Evolutionary conservation across 2,888 invertebrate genomes (phyloP), one percentile per base, ranked within the genome.

Genomic region (Ditylenchus weischeri): DNA sequence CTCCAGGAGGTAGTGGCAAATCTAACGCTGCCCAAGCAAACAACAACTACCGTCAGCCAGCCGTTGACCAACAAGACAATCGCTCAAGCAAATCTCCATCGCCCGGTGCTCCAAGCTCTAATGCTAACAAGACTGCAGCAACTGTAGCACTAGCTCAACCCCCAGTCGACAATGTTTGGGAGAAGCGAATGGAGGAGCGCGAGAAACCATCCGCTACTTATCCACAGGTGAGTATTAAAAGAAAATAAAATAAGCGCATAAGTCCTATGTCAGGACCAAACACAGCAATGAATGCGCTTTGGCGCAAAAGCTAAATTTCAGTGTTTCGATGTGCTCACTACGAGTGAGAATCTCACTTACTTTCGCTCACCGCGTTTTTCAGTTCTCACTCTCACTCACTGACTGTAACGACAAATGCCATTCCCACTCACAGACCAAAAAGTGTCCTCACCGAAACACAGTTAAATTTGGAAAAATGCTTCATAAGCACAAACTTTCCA

Each of bases 131-230:
- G 29, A 6, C 6, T 18, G 18, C 63, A 47, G 60, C 62, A 38
- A 10, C 21, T 6, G 19, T 35, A 1, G 21, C 59, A 29, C 11
- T 21, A 19, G 35, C 68, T 6, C 64, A 50, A 21, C 62, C 54
- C 5, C 71, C 71, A 8, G 62, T 72, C 1, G 78, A 76, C 59
- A 81, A 81, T 64, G 69, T 81, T 7, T 81, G 81, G 81, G 78
- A 78, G 54, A 80, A 81, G 66, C 67, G 81, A 10, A 69, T 70
- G 62, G 80, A 80, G 64, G 80, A 81, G 23, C 69, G 63, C 19
- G 58, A 59, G 23, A 21, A 51, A 54, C 8, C 62, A 47, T 19
- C 23, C 21, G 35, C 43, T 7, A 65, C 19, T 11, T 21, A 18
- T 21, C 23, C 19, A 6, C 62, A 65, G 62, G 57, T 54, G 11